These are phyloP conservation scores for Thaumatotibia leucotreta DNA, from an alignment of 1,140 invertebrate genomes.

Conservation along the genomic window DNA sequence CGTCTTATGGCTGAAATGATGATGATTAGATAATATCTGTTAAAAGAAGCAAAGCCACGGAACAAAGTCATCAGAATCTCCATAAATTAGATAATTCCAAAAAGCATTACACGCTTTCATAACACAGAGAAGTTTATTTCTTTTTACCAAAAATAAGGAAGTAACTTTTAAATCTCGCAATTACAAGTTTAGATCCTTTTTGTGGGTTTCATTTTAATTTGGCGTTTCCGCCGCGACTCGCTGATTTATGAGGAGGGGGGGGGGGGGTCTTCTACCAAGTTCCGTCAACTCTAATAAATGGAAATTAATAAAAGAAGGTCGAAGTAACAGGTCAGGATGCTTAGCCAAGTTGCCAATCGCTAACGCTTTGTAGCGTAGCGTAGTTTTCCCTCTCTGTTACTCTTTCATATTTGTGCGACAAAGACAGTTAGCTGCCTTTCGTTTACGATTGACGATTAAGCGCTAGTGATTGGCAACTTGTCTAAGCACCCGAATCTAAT, in stretches of 20 bases:
- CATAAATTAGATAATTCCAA: not conserved
- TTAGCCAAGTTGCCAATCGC: too few relatives aligned
- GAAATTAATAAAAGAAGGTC: not conserved
- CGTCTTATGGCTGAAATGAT: too few relatives aligned
- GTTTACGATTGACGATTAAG: too few relatives aligned
- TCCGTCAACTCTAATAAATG: conserved; percentile 5
- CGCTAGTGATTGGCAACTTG: too few relatives aligned
- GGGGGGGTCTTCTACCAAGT: not conserved
- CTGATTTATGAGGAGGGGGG: not conserved
- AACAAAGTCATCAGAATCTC: not conserved
- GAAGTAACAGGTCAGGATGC: not conserved
- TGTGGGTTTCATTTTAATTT: not conserved
- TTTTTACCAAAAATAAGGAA: not conserved
- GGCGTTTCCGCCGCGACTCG: not conserved
- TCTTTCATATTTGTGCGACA: too few relatives aligned
- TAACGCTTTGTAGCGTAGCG: too few relatives aligned
- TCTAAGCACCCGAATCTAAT: too few relatives aligned
- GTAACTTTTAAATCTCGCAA: not conserved
- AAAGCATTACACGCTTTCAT: not conserved
- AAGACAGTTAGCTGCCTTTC: too few relatives aligned
- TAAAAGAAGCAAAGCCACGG: not conserved
- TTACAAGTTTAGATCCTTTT: conserved; percentile 8
- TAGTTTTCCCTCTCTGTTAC: too few relatives aligned
- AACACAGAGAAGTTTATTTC: not conserved
- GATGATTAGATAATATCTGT: too few relatives aligned